phyloP scores from a whole-genome alignment of 2,797 vertebrate species.

The Otolemur crassicaudatus region DNA sequence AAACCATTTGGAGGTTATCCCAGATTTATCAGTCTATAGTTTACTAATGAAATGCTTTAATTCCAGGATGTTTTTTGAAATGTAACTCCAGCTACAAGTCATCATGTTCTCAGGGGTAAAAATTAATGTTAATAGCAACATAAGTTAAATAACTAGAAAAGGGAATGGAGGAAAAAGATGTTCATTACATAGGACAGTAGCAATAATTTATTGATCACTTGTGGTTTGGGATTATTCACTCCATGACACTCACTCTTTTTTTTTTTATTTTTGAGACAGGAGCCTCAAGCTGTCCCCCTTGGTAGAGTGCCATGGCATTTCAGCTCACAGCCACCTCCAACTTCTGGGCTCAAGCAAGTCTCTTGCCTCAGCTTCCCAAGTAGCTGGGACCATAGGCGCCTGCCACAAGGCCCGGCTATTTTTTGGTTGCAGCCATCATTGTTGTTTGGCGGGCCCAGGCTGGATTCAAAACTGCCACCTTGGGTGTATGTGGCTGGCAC shows the following conservation, averaged over 20 bases:
- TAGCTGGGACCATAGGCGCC: no score
- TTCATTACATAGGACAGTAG: not conserved
- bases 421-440: no score
- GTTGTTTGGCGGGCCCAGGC: no score
- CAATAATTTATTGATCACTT: not conserved
- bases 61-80: slow-evolving; percentile 32
- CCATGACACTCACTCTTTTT: not conserved
- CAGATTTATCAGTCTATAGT: not conserved
- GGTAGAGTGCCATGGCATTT: no score
- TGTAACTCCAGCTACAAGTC: not conserved
- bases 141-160: not conserved
- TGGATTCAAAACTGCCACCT: no score
- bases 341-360: no score
- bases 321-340: no score
- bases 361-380: no score
- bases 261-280: no score
- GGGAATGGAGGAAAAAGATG: not conserved
- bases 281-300: no score
- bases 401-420: no score
- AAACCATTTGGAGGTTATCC: not conserved
- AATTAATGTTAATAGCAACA: not conserved
- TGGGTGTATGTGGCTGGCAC: no score
- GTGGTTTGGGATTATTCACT: not conserved
- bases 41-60: slow-evolving; percentile 34
- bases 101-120: slow-evolving; percentile 29